Evolutionary conservation across 2,888 invertebrate genomes (phyloP), one percentile per base, ranked within the genome.

Genomic region (Volucella inanis): DNA sequence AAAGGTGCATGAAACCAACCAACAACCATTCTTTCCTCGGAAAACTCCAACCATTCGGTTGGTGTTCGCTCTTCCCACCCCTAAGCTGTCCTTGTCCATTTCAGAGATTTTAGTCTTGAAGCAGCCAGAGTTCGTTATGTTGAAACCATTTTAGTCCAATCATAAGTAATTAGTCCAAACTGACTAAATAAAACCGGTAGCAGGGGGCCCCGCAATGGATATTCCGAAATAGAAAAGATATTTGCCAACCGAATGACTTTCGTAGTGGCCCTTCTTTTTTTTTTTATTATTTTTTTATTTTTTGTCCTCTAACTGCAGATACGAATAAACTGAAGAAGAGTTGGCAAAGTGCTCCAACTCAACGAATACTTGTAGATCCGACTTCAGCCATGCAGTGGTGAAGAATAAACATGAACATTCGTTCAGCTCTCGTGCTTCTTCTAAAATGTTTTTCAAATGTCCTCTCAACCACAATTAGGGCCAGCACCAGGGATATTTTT

Each of bases 151-250:
- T 85, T 80, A 76, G 71, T 80, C 67, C 84, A 80, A 85, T 80
- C 84, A 85, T 85, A 85, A 80, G 80, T 85, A 85, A 80, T 85
- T 76, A 85, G 80, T 85, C 76, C 76, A 80, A 75, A 70, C 80
- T 64, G 75, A 81, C 76, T 76, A 80, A 76, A 76, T 84, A 74
- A 67, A 74, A 74, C 47, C 54, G 43, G 70, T 52, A 31, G 38
- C 41, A 57, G 45, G 68, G 61, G 54, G 39, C 8, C 1, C 8
- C 12, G 12, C 8, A 31, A 12, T 3, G 41, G 64, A 41, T 47
- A 49, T 54, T 38, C 49, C 50, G 43, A 74, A 55, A 70, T 64
- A 70, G 22, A 59, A 64, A 78, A 49, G 55, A 57, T 8, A 65
- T 59, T 61, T 65, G 45, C 64, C 70, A 70, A 39, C 14, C 65